Conservation (phyloP, 2,113 vertebrate genomes). For the Plecotus auritus region DNA sequence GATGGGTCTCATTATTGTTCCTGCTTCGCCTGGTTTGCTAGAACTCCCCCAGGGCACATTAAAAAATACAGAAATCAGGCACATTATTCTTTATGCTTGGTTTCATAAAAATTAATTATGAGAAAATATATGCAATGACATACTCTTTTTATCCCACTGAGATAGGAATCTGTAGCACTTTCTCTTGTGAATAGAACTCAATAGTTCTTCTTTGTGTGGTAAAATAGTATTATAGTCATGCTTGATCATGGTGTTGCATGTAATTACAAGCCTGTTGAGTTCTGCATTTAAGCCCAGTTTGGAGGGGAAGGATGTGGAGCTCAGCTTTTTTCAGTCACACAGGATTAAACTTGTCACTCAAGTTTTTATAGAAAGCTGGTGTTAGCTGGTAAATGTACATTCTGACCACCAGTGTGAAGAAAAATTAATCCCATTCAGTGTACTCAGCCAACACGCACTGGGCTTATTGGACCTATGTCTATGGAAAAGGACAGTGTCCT, state of each 20-base stretch:
- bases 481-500: neutral
- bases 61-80: conserved; percentile 31
- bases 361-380: conserved; percentile 33
- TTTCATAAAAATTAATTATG: conserved; percentile 68
- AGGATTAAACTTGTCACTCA: conserved; percentile 55
- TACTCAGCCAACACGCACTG: neutral
- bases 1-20: neutral
- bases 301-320: neutral
- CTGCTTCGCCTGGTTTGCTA: neutral
- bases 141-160: conserved; percentile 9
- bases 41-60: neutral
- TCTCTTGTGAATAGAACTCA: conserved; percentile 38
- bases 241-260: neutral
- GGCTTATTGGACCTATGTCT: neutral
- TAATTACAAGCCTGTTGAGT: conserved; percentile 53
- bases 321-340: conserved; percentile 39
- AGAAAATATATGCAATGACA: conserved; percentile 38
- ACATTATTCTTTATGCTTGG: conserved; percentile 35
- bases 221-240: conserved; percentile 39
- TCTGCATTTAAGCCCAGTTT: conserved; percentile 52
- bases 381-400: conserved; percentile 7
- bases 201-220: conserved; percentile 46
- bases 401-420: conserved; percentile 31
- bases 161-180: conserved; percentile 18
- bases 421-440: conserved; percentile 29